Percentiles rank a stretch among this genome's conserved stretches.
Evolutionary conservation across 2,113 vertebrate genomes (phyloP).

Genomic region (Cryptomyrus ogoouensis): DNA sequence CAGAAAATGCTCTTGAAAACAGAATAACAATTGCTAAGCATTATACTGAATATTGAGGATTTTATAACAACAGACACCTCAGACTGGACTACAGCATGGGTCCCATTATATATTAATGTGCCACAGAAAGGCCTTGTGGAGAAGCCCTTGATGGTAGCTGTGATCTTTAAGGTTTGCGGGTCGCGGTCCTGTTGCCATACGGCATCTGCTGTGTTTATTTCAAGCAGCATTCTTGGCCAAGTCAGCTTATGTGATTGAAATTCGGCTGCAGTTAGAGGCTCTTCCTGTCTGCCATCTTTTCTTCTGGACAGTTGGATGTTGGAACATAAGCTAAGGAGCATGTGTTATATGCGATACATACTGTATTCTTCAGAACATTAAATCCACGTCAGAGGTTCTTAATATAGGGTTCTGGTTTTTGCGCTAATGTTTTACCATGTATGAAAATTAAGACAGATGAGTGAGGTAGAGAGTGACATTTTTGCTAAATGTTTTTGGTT

Average conservation of each 20-base stretch:
- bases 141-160: background rate
- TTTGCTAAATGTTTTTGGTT: background rate
- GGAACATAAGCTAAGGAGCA: background rate
- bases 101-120: background rate
- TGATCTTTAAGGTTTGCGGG: background rate
- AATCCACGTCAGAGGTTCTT: background rate
- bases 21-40: background rate
- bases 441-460: background rate
- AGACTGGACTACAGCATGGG: background rate
- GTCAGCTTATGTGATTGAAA: background rate
- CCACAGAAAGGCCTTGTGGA: background rate
- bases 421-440: background rate
- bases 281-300: background rate
- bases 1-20: background rate
- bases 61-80: background rate
- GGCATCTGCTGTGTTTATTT: background rate
- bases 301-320: background rate
- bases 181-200: background rate
- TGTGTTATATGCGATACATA: background rate
- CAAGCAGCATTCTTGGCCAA: background rate
- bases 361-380: background rate
- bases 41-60: background rate
- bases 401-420: background rate
- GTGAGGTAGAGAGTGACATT: background rate
- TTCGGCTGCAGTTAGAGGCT: background rate